Percentiles rank a stretch among this genome's conserved stretches.
These are phyloP conservation scores for Kradibia gibbosae DNA, from an alignment of 1,140 invertebrate species.

Conservation along the genomic window DNA sequence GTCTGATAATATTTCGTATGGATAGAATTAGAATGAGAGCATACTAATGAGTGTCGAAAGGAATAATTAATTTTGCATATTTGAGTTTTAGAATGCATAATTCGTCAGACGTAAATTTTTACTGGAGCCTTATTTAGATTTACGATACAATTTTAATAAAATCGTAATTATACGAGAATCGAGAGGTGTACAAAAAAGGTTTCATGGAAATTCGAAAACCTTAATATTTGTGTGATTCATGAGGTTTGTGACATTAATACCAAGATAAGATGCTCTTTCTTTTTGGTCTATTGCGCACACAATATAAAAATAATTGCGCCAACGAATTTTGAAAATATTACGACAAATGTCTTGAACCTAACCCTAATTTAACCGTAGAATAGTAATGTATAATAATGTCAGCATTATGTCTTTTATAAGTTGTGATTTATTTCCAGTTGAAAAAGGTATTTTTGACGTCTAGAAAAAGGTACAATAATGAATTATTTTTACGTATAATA, in stretches of 20 bases:
- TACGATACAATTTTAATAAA: not conserved
- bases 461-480: not conserved
- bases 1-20: no score
- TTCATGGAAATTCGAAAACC: not conserved
- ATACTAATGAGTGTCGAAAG: no score
- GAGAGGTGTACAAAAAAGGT: not conserved
- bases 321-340: slow-evolving; percentile 8
- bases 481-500: slow-evolving; percentile 14
- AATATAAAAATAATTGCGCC: not conserved
- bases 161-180: not conserved
- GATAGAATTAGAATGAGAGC: no score
- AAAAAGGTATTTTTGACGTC: slow-evolving; percentile 14
- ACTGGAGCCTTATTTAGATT: no score
- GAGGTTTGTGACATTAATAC: slow-evolving; percentile 4
- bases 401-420: not conserved
- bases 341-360: not conserved
- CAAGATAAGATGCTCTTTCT: not conserved
- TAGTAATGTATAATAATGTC: slow-evolving; percentile 8
- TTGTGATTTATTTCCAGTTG: not conserved
- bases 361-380: not conserved
- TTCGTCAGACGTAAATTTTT: no score
- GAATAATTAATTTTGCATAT: no score
- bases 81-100: no score
- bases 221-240: not conserved
- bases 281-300: not conserved